These are phyloP conservation scores for Dione juno DNA, from an alignment of 2,888 invertebrate species.

Conservation along the genomic window DNA sequence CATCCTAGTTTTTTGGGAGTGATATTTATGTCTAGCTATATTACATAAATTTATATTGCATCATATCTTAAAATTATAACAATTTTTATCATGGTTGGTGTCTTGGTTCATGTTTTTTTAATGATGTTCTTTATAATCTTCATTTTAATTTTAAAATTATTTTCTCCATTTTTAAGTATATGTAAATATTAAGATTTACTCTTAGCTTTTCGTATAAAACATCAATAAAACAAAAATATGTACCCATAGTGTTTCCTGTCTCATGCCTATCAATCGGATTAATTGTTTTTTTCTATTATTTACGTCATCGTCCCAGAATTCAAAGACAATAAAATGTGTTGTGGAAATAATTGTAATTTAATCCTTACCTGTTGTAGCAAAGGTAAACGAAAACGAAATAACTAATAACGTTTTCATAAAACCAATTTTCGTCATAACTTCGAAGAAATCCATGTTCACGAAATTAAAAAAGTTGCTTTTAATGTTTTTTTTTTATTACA, in stretches of 20 bases:
- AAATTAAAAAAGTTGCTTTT: slow-evolving; percentile 39
- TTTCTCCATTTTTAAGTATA: neutral
- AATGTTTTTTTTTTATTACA: slow-evolving; percentile 45
- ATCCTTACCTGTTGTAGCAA: slow-evolving; percentile 40
- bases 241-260: neutral
- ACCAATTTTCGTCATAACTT: slow-evolving; percentile 47
- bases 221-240: neutral
- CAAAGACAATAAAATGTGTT: slow-evolving; percentile 34
- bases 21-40: too few species aligned
- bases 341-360: slow-evolving; percentile 21
- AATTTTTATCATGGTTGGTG: too few species aligned
- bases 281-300: slow-evolving; percentile 30
- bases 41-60: too few species aligned
- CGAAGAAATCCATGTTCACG: slow-evolving; percentile 57
- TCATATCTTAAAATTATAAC: too few species aligned
- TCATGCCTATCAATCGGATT: neutral
- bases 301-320: slow-evolving; percentile 37
- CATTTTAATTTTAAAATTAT: neutral
- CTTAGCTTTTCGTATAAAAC: neutral
- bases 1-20: too few species aligned
- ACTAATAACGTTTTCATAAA: slow-evolving; percentile 32
- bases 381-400: slow-evolving; percentile 35
- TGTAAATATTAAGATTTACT: neutral
- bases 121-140: too few species aligned
- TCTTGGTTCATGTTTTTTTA: too few species aligned